These are phyloP conservation scores for Drosophila melanosoma DNA, from an alignment of 2,888 invertebrate species.

Conservation along the genomic window DNA sequence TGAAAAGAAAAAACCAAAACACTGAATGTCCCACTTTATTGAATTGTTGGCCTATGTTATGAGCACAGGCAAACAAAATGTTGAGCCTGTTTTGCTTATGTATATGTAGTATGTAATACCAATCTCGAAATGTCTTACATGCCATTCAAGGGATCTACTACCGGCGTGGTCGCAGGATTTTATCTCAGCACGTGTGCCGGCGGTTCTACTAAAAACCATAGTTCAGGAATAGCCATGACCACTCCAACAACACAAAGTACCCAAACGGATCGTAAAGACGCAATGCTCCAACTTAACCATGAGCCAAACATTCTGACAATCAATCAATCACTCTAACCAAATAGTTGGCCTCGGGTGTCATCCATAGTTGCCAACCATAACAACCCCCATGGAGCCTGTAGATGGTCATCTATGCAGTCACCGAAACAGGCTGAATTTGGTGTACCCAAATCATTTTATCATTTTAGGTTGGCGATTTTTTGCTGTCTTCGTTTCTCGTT, in stretches of 20 bases:
- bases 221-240: constrained; percentile 85
- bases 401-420: not conserved
- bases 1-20: not conserved
- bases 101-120: constrained; percentile 26
- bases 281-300: constrained; percentile 46
- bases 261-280: constrained; percentile 79
- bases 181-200: constrained; percentile 50
- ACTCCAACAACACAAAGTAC: constrained; percentile 84
- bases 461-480: constrained; percentile 29
- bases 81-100: constrained; percentile 9
- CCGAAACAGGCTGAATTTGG: not conserved
- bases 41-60: constrained; percentile 17
- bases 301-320: constrained; percentile 49
- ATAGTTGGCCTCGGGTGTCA: not conserved
- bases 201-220: constrained; percentile 81
- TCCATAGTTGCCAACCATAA: not conserved
- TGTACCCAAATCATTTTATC: constrained; percentile 12
- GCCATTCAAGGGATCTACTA: constrained; percentile 55
- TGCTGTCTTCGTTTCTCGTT: constrained; percentile 65
- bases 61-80: constrained; percentile 5
- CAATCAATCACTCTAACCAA: constrained; percentile 27
- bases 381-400: not conserved
- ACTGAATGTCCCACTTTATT: not conserved
- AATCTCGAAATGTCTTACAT: constrained; percentile 59
- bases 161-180: constrained; percentile 43